Percentiles rank a stretch among this genome's conserved stretches.
phyloP scores from a whole-genome alignment of 2,113 vertebrate genomes.

The Aphelocoma coerulescens region DNA sequence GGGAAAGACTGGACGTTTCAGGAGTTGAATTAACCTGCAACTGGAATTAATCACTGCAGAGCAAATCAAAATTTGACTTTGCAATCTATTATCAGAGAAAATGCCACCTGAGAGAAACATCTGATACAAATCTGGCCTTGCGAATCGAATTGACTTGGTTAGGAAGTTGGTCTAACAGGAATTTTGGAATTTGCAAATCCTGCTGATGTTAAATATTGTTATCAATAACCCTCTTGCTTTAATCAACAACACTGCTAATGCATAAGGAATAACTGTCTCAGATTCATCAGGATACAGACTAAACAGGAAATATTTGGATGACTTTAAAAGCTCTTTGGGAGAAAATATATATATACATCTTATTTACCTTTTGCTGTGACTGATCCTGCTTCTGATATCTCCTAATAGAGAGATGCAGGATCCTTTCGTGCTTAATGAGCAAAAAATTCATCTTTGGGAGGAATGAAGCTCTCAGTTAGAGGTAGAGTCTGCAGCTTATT shows the following conservation, averaged over 20 bases:
- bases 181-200: not conserved
- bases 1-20: not conserved
- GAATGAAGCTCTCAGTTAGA: not conserved
- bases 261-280: not conserved
- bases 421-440: not conserved
- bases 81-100: not conserved
- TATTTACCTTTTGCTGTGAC: not conserved
- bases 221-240: not conserved
- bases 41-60: not conserved
- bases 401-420: not conserved
- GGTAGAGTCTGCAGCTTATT: not conserved
- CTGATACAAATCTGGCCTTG: not conserved
- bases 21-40: not conserved
- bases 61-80: not conserved
- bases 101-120: not conserved
- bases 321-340: not conserved
- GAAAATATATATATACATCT: not conserved
- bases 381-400: not conserved
- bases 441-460: not conserved
- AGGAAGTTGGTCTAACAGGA: not conserved
- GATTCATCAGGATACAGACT: conserved; percentile 24
- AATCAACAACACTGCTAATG: not conserved
- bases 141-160: not conserved
- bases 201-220: conserved; percentile 4
- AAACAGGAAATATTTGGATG: conserved; percentile 22